Evolutionary conservation across 2,888 invertebrate genomes (phyloP).

Genomic region (Quadroppia sp.): DNA sequence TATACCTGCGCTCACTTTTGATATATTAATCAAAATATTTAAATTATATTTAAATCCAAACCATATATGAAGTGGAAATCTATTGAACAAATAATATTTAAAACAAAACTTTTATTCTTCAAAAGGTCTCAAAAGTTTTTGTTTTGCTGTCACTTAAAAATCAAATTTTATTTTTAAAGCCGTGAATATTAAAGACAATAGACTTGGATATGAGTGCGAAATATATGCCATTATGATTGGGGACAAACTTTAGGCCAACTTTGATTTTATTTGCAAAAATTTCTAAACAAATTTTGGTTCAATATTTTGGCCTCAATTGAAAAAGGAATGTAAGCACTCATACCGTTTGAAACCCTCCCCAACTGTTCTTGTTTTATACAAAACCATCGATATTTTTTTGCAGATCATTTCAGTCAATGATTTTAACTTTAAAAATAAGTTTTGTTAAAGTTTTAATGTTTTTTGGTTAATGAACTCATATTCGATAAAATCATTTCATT

Average conservation of each 20-base stretch:
- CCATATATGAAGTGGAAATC: too few relatives aligned
- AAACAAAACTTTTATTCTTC: too few relatives aligned
- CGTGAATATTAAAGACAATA: too few relatives aligned
- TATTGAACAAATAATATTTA: too few relatives aligned
- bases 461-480: slow-evolving; percentile 3
- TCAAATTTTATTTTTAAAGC: too few relatives aligned
- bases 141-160: too few relatives aligned
- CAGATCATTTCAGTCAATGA: not conserved
- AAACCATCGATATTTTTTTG: slow-evolving; percentile 17
- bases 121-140: too few relatives aligned
- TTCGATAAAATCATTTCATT: not conserved
- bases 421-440: slow-evolving; percentile 6
- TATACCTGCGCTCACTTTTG: too few relatives aligned
- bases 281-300: not conserved
- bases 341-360: slow-evolving; percentile 19
- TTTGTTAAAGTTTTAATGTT: not conserved
- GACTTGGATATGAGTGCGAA: not conserved
- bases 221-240: not conserved
- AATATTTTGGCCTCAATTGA: slow-evolving; percentile 21
- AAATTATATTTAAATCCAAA: too few relatives aligned
- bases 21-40: too few relatives aligned
- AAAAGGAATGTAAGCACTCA: not conserved
- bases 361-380: slow-evolving; percentile 18
- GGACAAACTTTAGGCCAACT: slow-evolving; percentile 23
- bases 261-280: slow-evolving; percentile 8